phyloP scores from a whole-genome alignment of 2,888 invertebrate species.

The Caenorhabditis uteleia region DNA sequence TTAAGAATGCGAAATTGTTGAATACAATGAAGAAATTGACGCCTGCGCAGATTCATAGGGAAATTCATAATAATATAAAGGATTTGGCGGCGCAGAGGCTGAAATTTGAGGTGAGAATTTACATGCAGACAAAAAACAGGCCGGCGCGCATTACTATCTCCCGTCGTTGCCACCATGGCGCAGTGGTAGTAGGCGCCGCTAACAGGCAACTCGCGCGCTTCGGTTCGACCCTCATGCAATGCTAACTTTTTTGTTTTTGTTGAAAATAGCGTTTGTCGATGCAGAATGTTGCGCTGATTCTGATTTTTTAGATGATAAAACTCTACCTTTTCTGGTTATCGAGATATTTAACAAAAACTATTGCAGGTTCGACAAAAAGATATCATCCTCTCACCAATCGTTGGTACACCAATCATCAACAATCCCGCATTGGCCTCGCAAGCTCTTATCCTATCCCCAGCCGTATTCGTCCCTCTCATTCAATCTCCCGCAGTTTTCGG shows the following conservation, averaged over 20 bases:
- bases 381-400: slow-evolving; percentile 39
- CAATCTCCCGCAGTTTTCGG: slow-evolving; percentile 39
- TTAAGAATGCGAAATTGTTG: slow-evolving; percentile 36
- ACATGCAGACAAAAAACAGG: too few species aligned
- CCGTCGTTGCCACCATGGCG: too few species aligned
- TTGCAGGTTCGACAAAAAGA: slow-evolving; percentile 20
- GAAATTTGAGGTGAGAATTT: slow-evolving; percentile 27
- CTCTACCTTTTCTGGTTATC: too few species aligned
- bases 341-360: neutral
- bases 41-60: slow-evolving; percentile 6
- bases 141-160: too few species aligned
- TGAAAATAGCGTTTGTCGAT: too few species aligned
- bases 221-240: too few species aligned
- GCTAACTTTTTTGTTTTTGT: too few species aligned
- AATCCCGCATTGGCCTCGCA: slow-evolving; percentile 26
- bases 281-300: too few species aligned
- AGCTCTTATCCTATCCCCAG: slow-evolving; percentile 31
- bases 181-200: too few species aligned
- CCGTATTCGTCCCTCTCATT: slow-evolving; percentile 24
- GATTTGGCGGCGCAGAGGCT: slow-evolving; percentile 31
- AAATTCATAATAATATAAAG: slow-evolving; percentile 29
- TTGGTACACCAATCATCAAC: slow-evolving; percentile 9
- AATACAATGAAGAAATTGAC: slow-evolving; percentile 15
- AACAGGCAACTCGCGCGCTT: too few species aligned
- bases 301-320: too few species aligned